Base-by-base conservation (phyloP, 2,888 invertebrate species). In the Nipponacmea schrenckii region DNA sequence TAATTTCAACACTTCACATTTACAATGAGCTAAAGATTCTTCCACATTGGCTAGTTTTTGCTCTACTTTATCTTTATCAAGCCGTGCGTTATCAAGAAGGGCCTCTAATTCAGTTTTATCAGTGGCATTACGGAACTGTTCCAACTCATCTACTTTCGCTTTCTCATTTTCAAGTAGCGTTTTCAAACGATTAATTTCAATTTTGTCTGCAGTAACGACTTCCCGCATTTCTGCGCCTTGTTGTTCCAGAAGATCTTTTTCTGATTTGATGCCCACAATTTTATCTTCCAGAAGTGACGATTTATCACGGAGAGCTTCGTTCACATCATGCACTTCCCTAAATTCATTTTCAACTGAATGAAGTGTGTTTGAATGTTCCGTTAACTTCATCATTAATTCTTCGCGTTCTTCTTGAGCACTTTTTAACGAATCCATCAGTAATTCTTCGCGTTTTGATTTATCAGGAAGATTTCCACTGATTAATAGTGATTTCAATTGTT, bases 91-190 rank as follows among this genome's bases (percentile, higher is more conserved):
- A 74, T 88, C 88, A 68, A 94, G 85, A 17, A 94, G 87, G 83
- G 93, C 93, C 77, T 94, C 93, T 63, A 94, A 87, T 85, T 94
- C 94, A 62, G 93, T 92, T 83, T 93, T 93, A 79, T 92, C 93
- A 74, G 92, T 92, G 45, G 93, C 90, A 70, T 94, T 93, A 50
- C 86, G 81, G 56, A 84, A 85, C 68, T 85, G 84, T 75, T 89
- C 86, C 71, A 94, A 87, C 83, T 94, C 94, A 64, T 91, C 91
- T 74, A 94, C 93, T 91, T 96, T 96, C 5, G 94, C 93, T 83
- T 94, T 92, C 10, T 96, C 95, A 87, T 94, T 94, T 76, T 96
- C 96, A 24, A 96, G 90, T 72, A 95, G 90, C 68, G 94, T 94
- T 24, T 92, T 92, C 77, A 95, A 90, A 65, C 94, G 92, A 81